phyloP scores from a whole-genome alignment of 2,113 vertebrate species.

The Cololabis saira region DNA sequence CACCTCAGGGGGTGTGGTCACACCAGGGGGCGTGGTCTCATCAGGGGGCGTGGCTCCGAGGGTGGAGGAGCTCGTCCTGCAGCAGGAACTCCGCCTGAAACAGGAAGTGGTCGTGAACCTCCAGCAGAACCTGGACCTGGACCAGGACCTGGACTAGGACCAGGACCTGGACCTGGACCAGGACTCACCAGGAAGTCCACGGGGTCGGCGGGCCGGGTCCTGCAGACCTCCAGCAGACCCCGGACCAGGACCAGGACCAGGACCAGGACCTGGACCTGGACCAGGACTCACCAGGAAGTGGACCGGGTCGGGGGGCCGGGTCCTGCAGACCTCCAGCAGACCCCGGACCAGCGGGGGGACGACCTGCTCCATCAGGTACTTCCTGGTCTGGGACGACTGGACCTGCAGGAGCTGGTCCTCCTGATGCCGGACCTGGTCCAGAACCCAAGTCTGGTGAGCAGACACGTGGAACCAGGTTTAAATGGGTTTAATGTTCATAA shows the following conservation, averaged over 20 bases:
- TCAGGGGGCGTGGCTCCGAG: too few species aligned
- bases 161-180: too few species aligned
- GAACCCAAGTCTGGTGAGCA: conserved; percentile 74
- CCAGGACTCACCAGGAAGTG: conserved; percentile 95
- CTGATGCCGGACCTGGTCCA: conserved; percentile 82
- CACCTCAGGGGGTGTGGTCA: too few species aligned
- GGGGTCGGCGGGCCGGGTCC: too few species aligned
- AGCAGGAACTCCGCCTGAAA: conserved; percentile 79
- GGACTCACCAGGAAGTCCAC: too few species aligned
- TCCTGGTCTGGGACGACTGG: conserved; percentile 82
- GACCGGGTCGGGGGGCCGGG: conserved; percentile 86
- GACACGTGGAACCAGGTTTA: not conserved
- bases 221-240: conserved; percentile 6
- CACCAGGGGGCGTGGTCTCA: too few species aligned
- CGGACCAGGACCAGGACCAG: fast-evolving
- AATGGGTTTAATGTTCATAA: not conserved
- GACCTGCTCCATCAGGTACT: conserved; percentile 87
- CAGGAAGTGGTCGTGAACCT: conserved; percentile 76
- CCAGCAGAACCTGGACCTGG: conserved; percentile 85
- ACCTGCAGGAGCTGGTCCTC: conserved; percentile 85
- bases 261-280: too few species aligned
- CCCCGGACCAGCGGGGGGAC: conserved; percentile 91
- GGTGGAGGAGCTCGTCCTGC: conserved; percentile 63
- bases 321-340: conserved; percentile 86
- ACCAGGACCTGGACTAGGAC: too few species aligned